phyloP scores from a whole-genome alignment of 64 coral and sea anemone genomes.

The Montipora efflorescens region DNA sequence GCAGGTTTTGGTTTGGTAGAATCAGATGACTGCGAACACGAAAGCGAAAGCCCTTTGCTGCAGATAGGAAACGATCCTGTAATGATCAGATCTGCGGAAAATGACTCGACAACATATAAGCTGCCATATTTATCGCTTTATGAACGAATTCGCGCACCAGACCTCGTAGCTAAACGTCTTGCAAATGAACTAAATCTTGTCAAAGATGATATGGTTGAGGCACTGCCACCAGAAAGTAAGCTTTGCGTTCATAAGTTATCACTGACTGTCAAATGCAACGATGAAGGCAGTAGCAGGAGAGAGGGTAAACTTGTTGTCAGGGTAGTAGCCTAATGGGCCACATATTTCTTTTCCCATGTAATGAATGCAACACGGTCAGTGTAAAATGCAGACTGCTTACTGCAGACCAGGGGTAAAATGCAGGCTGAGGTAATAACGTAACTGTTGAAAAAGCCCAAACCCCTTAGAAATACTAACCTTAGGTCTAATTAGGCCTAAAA shows the following conservation, averaged over 20 bases:
- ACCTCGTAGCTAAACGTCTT: conserved; percentile 47
- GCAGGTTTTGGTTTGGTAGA: background rate
- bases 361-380: no score
- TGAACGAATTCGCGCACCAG: conserved; percentile 49
- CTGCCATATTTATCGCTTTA: conserved; percentile 57
- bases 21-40: background rate
- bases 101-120: conserved; percentile 6
- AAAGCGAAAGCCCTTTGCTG: conserved; percentile 7
- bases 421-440: no score
- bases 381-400: no score
- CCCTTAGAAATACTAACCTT: no score
- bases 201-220: conserved; percentile 46
- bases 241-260: background rate
- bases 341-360: no score
- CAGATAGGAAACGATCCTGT: background rate
- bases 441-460: no score
- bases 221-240: conserved; percentile 66
- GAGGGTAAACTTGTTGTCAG: no score
- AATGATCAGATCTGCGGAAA: background rate
- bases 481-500: no score
- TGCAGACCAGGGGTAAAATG: no score
- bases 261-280: no score
- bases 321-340: no score
- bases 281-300: no score
- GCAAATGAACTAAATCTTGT: conserved; percentile 45